Evolutionary conservation across 1,140 invertebrate genomes (phyloP), one percentile per base, ranked within the genome.

Genomic region (Pseudoatta argentina): DNA sequence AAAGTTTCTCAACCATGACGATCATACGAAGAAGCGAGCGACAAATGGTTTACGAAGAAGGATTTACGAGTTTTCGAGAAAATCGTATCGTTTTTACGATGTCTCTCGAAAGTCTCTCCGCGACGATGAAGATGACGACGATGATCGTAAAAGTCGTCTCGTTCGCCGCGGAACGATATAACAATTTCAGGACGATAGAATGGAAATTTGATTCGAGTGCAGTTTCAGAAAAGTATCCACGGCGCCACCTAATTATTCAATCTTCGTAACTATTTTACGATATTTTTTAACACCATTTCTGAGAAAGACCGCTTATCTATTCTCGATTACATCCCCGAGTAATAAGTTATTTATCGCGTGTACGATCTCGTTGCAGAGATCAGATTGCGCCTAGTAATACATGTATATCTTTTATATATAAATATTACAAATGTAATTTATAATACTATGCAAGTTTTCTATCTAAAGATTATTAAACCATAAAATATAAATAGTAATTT

Each of bases 31-130:
- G 63, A 21, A 27, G 44, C 34, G 51, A 53, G 77, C 72, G 57
- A 88, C 87, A 88, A 90, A 87, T 87, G 89, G 85, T 64, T 21
- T 21, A 64, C 39, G 55, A 48, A 67, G 73, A 64, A 64, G 61
- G 55, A 92, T 92, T 92, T 92, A 92, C 79, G 92, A 90, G 91
- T 87, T 91, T 91, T 86, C 71, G 75, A 92, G 89, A 92, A 92
- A 93, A 92, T 90, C 81, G 63, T 69, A 85, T 75, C 51, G 77
- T 73, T 85, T 92, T 93, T 93, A 93, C 91, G 92, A 92, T 85
- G 69, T 64, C 89, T 76, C 79, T 92, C 86, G 53, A 88, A 89
- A 91, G 85, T 89, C 79, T 21, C 44, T 48, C 77, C 64, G 86
- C 48, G 51, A 64, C 21, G 44, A 39, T 39, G 34, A 39, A 39